Conservation (phyloP, 37 sponge, comb jelly and placozoan species). For the Petrosia ficiformis region DNA sequence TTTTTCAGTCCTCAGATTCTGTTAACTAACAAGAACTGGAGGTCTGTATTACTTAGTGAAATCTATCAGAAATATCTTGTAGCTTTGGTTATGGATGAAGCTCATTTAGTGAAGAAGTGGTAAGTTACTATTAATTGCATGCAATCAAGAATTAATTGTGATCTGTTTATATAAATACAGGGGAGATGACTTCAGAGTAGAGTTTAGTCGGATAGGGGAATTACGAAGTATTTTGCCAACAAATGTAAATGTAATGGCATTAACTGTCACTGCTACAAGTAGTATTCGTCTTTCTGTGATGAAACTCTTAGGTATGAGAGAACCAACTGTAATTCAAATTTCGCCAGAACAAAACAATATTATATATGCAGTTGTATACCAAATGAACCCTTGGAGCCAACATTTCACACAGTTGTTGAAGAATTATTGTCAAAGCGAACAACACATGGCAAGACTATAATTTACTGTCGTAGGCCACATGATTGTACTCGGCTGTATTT, state of each 20-base stretch:
- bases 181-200: constrained; percentile 2
- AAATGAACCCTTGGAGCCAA: too few species aligned
- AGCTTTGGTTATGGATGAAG: constrained; percentile 42
- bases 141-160: too few species aligned
- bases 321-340: background rate
- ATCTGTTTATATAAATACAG: too few species aligned
- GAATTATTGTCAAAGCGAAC: background rate
- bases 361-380: background rate
- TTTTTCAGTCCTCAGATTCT: too few species aligned
- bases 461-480: constrained; percentile 8
- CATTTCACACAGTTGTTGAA: background rate
- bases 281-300: background rate
- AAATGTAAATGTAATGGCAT: background rate
- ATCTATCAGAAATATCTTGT: background rate
- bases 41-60: background rate
- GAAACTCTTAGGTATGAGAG: constrained; percentile 1
- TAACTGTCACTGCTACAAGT: constrained; percentile 4
- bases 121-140: too few species aligned
- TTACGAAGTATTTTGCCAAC: constrained; percentile 4
- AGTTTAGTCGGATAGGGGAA: background rate
- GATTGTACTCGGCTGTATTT: constrained; percentile 32
- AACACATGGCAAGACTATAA: constrained; percentile 22
- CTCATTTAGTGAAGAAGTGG: constrained; percentile 42
- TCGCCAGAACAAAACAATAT: background rate
- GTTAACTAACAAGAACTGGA: too few species aligned